Conservation (phyloP, 23 tunicate species). For the Ascidia mentula region DNA sequence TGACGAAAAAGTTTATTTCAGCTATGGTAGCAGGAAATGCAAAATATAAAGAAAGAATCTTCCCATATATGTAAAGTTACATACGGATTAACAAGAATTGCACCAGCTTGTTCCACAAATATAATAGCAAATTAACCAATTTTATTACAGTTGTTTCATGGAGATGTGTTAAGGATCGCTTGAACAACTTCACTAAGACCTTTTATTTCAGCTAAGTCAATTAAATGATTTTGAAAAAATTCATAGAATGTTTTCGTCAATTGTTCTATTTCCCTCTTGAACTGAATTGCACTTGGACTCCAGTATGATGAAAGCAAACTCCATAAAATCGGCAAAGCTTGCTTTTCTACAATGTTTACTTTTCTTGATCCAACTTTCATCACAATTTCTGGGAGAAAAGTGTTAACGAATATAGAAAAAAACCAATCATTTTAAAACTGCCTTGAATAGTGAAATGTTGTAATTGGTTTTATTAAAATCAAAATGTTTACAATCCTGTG, state of each 20-base stretch:
- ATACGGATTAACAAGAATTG: too few species aligned
- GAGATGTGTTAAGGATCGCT: too few species aligned
- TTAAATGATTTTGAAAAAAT: not conserved
- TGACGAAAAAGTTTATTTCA: too few species aligned
- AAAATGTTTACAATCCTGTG: not conserved
- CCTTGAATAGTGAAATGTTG: not conserved
- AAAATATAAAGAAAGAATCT: too few species aligned
- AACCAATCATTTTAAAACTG: too few species aligned
- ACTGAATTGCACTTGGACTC: slow-evolving; percentile 1
- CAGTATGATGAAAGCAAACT: slow-evolving; percentile 34
- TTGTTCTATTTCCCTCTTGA: not conserved
- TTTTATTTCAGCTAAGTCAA: not conserved
- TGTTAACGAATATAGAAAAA: not conserved
- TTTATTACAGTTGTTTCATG: too few species aligned
- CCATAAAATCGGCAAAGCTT: slow-evolving; percentile 70
- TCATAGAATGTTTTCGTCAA: not conserved
- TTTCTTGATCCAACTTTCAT: not conserved
- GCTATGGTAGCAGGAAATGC: too few species aligned
- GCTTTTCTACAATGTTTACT: slow-evolving; percentile 45
- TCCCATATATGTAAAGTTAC: too few species aligned
- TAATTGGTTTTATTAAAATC: not conserved
- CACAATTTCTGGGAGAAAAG: not conserved
- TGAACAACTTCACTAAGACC: not conserved
- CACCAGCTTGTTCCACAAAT: too few species aligned
- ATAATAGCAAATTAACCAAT: too few species aligned